Conservation (phyloP, 2,797 vertebrate genomes). For the Enteromius mattozi region DNA sequence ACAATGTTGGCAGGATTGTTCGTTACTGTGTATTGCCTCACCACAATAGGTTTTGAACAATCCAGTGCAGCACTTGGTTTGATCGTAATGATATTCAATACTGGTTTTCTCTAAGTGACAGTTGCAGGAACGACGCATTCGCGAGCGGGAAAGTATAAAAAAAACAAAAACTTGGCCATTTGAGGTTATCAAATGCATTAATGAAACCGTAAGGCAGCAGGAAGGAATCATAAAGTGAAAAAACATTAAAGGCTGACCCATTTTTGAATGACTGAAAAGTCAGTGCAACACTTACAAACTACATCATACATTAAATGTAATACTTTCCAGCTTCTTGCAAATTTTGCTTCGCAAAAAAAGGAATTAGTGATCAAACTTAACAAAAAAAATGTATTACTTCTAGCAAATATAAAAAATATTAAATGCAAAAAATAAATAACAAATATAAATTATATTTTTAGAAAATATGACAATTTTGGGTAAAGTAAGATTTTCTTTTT, state of each 20-base stretch:
- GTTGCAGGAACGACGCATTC: neutral
- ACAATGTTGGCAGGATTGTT: neutral
- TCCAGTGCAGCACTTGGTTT: slow-evolving; percentile 10
- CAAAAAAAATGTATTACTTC: neutral
- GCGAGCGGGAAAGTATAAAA: neutral
- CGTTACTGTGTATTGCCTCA: slow-evolving; percentile 9
- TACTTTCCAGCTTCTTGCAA: neutral
- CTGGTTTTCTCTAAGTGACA: neutral
- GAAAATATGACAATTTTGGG: neutral
- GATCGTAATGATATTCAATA: neutral
- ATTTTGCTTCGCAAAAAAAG: neutral
- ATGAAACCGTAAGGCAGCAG: neutral
- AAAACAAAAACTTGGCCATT: neutral
- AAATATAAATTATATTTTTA: neutral
- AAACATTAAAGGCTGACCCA: neutral
- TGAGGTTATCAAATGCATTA: neutral
- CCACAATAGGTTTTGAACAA: slow-evolving; percentile 20
- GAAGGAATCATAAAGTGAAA: neutral
- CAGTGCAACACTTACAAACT: neutral
- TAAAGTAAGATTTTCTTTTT: neutral
- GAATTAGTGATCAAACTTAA: neutral
- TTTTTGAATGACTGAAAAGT: neutral
- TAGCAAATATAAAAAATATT: neutral
- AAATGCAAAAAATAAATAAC: neutral
- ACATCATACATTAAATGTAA: neutral